phyloP scores from a whole-genome alignment of 2,113 vertebrate genomes.

The Leptobrachium ailaonicum region DNA sequence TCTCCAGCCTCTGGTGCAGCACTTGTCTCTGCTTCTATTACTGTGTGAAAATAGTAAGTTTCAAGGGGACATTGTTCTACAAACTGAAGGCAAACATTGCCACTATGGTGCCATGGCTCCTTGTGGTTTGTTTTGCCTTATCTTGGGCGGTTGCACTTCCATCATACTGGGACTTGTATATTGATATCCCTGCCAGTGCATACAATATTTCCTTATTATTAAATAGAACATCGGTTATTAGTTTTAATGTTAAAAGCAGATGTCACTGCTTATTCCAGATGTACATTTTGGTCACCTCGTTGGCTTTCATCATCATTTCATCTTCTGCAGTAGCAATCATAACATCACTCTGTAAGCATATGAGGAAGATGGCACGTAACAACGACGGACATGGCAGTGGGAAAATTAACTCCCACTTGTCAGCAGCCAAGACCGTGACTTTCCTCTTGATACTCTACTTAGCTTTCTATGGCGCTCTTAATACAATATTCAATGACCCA shows the following conservation, averaged over 20 bases:
- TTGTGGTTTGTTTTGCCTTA: background rate
- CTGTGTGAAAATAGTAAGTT: constrained; percentile 23
- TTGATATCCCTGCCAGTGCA: background rate
- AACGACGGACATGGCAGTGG: background rate
- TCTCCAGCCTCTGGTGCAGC: constrained; percentile 24
- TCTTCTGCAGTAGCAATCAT: constrained; percentile 3
- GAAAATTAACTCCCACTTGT: constrained; percentile 11
- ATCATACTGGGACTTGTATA: constrained; percentile 24
- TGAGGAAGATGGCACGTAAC: constrained; percentile 5
- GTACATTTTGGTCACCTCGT: background rate
- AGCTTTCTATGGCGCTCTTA: background rate
- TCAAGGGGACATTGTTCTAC: constrained; percentile 2
- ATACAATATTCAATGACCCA: background rate
- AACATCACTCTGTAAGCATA: constrained; percentile 19
- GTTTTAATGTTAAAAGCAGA: background rate
- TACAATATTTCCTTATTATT: too few species aligned
- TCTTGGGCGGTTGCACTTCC: constrained; percentile 2
- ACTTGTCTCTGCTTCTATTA: constrained; percentile 36
- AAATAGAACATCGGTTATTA: background rate
- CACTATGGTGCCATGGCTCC: background rate
- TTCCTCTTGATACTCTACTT: constrained; percentile 11
- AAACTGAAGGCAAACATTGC: constrained; percentile 21
- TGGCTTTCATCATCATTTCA: constrained; percentile 13
- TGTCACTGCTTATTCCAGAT: constrained; percentile 18
- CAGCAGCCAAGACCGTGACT: constrained; percentile 27